A percentile compares a stretch with the other conserved stretches of the same genome.
These are phyloP conservation scores for Sebastiscus albofasciatus DNA, from an alignment of 2,797 vertebrate species.

Conservation along the genomic window DNA sequence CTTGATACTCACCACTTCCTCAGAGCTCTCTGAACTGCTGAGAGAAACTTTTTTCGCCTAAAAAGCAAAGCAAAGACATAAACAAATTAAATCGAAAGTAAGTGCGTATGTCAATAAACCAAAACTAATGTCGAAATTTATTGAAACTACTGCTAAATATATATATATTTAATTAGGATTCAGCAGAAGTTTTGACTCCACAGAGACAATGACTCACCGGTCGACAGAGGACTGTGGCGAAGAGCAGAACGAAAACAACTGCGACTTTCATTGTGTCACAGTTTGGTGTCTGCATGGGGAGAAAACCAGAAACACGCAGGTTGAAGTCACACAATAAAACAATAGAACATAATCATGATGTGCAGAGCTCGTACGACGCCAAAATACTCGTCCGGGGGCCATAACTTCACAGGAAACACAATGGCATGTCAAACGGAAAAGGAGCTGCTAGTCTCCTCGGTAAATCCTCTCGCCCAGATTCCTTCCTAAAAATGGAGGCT, in stretches of 20 bases:
- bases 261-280: slow-evolving; percentile 81
- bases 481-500: slow-evolving; percentile 45
- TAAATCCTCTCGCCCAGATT: slow-evolving; percentile 28
- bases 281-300: slow-evolving; percentile 41
- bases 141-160: neutral
- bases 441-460: neutral
- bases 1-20: slow-evolving; percentile 76
- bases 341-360: slow-evolving; percentile 17
- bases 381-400: slow-evolving; percentile 7
- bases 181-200: neutral
- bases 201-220: slow-evolving; percentile 72
- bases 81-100: neutral
- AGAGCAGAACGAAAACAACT: slow-evolving; percentile 79
- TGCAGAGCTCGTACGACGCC: neutral
- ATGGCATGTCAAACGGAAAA: slow-evolving; percentile 46
- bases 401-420: slow-evolving; percentile 58
- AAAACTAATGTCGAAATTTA: neutral
- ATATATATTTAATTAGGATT: neutral
- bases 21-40: slow-evolving; percentile 84
- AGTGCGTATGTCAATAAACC: neutral
- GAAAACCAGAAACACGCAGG: slow-evolving; percentile 22
- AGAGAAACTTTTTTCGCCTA: slow-evolving; percentile 67
- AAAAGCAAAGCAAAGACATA: slow-evolving; percentile 4
- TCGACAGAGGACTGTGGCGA: slow-evolving; percentile 79
- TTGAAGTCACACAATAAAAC: slow-evolving; percentile 33